These are phyloP conservation scores for Zhuqinia jingwanae DNA, from an alignment of 2,888 invertebrate species.

Conservation along the genomic window DNA sequence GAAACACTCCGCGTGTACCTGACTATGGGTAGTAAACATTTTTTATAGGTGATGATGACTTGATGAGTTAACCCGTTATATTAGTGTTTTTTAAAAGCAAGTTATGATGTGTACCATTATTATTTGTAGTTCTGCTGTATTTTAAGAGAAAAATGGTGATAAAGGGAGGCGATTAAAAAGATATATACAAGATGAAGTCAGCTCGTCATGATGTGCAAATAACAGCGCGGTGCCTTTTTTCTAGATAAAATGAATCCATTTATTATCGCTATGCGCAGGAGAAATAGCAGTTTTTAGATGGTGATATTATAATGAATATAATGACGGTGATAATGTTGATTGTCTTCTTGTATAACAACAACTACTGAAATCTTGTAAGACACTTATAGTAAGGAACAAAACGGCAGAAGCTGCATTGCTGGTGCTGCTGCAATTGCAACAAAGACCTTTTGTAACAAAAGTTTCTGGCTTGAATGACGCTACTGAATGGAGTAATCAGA, in stretches of 20 bases:
- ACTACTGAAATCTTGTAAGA: constrained; percentile 32
- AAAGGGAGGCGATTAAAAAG: constrained; percentile 49
- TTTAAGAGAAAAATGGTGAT: constrained; percentile 16
- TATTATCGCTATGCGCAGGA: constrained; percentile 1
- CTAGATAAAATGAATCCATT: constrained; percentile 42
- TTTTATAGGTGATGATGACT: constrained; percentile 4
- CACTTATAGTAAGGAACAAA: not conserved
- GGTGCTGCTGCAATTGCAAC: not conserved
- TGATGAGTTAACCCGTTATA: constrained; percentile 57
- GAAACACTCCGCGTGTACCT: not conserved
- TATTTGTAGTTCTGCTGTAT: constrained; percentile 6
- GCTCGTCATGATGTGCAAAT: constrained; percentile 52
- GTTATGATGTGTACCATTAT: not conserved
- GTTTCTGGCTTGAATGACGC: constrained; percentile 19
- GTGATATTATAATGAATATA: constrained; percentile 63
- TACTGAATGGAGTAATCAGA: constrained; percentile 26
- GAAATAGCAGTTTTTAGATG: constrained; percentile 27
- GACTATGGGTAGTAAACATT: not conserved
- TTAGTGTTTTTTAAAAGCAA: constrained; percentile 14
- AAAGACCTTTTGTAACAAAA: constrained; percentile 10
- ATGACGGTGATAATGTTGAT: constrained; percentile 64
- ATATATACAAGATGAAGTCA: constrained; percentile 9
- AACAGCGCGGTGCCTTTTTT: constrained; percentile 54
- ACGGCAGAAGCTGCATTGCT: constrained; percentile 12
- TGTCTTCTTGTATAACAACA: constrained; percentile 67